Conservation (phyloP, 1,140 invertebrate genomes). For the Atta colombica region DNA sequence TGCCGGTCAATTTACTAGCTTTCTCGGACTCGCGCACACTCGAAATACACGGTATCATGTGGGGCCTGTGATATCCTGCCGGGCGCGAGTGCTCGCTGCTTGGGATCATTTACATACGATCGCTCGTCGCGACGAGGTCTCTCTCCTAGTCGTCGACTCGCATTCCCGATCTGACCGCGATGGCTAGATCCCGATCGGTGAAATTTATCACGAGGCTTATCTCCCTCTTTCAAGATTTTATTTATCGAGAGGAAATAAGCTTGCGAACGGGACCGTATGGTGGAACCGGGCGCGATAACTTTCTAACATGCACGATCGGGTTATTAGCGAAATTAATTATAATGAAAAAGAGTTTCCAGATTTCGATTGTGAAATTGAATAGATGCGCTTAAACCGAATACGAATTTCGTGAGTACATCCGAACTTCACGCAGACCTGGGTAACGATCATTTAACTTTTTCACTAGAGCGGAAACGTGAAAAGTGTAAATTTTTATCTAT, state of each 20-base stretch:
- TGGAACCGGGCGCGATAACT: not conserved
- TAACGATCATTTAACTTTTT: no score
- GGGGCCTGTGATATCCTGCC: not conserved
- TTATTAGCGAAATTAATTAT: not conserved
- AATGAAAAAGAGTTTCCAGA: not conserved
- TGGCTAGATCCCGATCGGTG: not conserved
- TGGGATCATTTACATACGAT: slow-evolving; percentile 75
- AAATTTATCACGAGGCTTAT: not conserved
- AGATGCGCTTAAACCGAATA: not conserved
- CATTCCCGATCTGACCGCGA: not conserved
- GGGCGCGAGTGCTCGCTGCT: slow-evolving; percentile 17
- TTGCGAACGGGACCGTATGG: no score
- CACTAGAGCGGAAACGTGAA: no score
- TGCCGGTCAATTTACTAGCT: slow-evolving; percentile 81
- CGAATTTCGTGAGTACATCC: not conserved
- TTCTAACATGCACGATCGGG: not conserved
- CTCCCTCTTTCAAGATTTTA: not conserved
- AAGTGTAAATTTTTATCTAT: no score
- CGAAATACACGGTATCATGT: slow-evolving; percentile 7
- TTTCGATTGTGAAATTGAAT: not conserved
- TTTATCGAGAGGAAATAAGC: not conserved
- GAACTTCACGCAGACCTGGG: not conserved
- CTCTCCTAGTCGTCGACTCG: not conserved
- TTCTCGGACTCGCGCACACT: slow-evolving; percentile 76
- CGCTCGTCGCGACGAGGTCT: slow-evolving; percentile 5